Percentiles rank a stretch among this genome's conserved stretches.
Evolutionary conservation across 1,140 invertebrate species (phyloP).

Genomic region (Apolygus lucorum): DNA sequence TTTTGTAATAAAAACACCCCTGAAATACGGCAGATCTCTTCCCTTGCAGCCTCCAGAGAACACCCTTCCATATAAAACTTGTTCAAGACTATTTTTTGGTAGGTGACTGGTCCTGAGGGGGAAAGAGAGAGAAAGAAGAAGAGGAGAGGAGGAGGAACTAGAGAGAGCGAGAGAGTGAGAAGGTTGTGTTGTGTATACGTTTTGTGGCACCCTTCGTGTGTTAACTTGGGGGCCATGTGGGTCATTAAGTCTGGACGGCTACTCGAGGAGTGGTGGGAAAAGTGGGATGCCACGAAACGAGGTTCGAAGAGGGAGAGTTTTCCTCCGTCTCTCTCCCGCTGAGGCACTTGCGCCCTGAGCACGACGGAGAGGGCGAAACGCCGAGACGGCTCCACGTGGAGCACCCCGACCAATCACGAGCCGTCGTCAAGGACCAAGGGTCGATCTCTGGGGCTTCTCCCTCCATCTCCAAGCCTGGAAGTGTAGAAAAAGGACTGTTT

Average conservation of each 20-base stretch:
- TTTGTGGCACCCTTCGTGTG: slow-evolving; percentile 30
- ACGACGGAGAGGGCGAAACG: slow-evolving; percentile 11
- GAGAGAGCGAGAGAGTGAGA: not conserved
- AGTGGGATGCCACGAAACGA: no score
- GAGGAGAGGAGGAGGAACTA: not conserved
- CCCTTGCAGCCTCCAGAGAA: not conserved
- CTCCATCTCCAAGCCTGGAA: not conserved
- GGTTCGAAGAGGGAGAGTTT: slow-evolving; percentile 18
- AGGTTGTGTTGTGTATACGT: slow-evolving; percentile 26
- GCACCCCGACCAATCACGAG: slow-evolving; percentile 16
- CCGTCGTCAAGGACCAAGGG: slow-evolving; percentile 20
- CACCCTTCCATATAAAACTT: slow-evolving; percentile 18
- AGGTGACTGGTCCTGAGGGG: not conserved
- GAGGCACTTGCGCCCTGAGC: not conserved
- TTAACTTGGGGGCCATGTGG: slow-evolving; percentile 27
- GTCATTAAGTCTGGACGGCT: slow-evolving; percentile 31
- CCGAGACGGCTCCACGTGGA: slow-evolving; percentile 27
- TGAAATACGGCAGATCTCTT: slow-evolving; percentile 19
- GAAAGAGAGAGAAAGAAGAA: not conserved
- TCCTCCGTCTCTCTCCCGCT: slow-evolving; percentile 2
- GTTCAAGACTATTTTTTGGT: slow-evolving; percentile 22
- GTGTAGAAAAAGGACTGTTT: slow-evolving; percentile 14
- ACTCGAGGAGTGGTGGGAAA: slow-evolving; percentile 5
- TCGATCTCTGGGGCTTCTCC: no score
- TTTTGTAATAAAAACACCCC: slow-evolving; percentile 28